Percentiles rank a stretch among this genome's conserved stretches.
Evolutionary conservation across 2,888 invertebrate species (phyloP).

Genomic region (Cheilosia urbana): DNA sequence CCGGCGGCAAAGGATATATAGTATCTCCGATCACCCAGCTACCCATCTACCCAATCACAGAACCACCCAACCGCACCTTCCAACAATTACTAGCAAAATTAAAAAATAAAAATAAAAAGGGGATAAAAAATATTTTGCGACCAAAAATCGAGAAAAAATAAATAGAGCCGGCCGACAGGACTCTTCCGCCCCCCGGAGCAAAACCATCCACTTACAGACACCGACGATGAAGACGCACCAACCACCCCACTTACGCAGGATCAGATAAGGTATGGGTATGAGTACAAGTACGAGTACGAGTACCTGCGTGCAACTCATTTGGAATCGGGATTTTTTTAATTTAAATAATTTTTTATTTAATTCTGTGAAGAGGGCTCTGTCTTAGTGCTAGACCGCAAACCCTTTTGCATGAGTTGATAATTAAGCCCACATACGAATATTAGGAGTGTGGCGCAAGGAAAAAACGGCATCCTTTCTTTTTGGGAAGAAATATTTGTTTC

Average conservation of each 20-base stretch:
- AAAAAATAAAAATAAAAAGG: slow-evolving; percentile 34
- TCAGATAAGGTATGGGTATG: too few species aligned
- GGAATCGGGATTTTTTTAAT: slow-evolving; percentile 9
- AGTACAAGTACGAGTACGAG: not conserved
- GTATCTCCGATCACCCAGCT: slow-evolving; percentile 44
- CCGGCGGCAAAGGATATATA: slow-evolving; percentile 46
- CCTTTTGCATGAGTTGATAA: not conserved
- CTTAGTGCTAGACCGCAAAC: slow-evolving; percentile 3
- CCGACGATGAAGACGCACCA: slow-evolving; percentile 17
- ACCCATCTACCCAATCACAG: slow-evolving; percentile 4
- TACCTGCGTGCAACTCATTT: not conserved
- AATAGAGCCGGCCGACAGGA: slow-evolving; percentile 2
- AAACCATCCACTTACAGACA: slow-evolving; percentile 30
- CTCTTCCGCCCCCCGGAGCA: slow-evolving; percentile 17
- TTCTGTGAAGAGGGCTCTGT: not conserved
- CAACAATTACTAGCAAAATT: slow-evolving; percentile 30
- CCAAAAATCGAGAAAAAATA: slow-evolving; percentile 66
- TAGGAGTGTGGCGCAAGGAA: not conserved
- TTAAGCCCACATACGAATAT: not conserved
- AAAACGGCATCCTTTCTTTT: not conserved
- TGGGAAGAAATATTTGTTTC: not conserved
- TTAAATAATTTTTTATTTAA: not conserved
- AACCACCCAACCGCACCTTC: slow-evolving; percentile 24
- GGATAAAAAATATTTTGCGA: slow-evolving; percentile 30
- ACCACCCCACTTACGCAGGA: slow-evolving; percentile 19